phyloP scores from a whole-genome alignment of 1,140 invertebrate genomes.

The Drosophila sp. region DNA sequence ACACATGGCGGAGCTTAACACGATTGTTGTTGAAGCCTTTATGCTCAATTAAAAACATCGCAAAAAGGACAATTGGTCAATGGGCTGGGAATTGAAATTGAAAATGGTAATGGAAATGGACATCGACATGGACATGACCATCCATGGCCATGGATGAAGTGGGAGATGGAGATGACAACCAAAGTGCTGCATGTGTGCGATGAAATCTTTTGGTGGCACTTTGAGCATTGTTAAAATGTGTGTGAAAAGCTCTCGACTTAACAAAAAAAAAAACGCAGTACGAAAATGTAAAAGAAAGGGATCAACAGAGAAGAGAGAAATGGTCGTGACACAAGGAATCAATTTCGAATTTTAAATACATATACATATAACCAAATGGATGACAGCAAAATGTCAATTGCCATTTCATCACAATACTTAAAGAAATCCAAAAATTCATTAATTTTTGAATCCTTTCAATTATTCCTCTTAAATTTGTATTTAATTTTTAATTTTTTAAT shows the following conservation, averaged over 20 bases:
- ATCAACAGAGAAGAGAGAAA: not conserved
- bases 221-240: constrained; percentile 10
- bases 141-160: too few species aligned
- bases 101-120: not conserved
- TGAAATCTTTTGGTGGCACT: not conserved
- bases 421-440: too few species aligned
- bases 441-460: too few species aligned
- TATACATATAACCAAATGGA: not conserved
- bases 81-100: not conserved
- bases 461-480: too few species aligned
- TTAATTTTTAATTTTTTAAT: too few species aligned
- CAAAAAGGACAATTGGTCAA: constrained; percentile 17
- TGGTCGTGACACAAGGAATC: not conserved
- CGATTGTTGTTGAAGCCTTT: constrained; percentile 44
- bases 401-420: too few species aligned
- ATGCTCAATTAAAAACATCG: constrained; percentile 45
- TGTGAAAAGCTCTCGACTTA: not conserved
- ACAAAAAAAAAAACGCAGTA: not conserved
- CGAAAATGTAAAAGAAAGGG: not conserved
- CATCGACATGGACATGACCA: not conserved
- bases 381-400: too few species aligned
- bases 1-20: constrained; percentile 61
- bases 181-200: not conserved
- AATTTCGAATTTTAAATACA: not conserved
- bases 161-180: not conserved